phyloP scores from a whole-genome alignment of 53 echinoderm and acorn worm species.

The Holothuria scabra region DNA sequence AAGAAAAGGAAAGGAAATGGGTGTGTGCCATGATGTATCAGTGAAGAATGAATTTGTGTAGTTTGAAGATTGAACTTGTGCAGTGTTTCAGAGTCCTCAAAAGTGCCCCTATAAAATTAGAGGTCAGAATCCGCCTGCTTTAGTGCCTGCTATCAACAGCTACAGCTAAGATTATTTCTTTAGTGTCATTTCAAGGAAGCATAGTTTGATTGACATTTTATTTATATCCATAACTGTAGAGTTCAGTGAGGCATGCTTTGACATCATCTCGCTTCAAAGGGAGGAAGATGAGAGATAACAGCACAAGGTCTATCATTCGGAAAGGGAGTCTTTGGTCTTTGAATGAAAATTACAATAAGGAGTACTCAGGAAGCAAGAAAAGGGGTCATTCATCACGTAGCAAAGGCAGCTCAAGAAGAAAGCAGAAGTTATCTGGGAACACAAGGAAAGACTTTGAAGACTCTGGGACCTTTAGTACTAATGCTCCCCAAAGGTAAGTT shows the following conservation, averaged over 20 bases:
- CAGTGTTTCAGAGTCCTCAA: too few species aligned
- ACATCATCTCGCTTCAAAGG: slow-evolving; percentile 82
- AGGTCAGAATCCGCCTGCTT: too few species aligned
- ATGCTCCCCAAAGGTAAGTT: too few species aligned
- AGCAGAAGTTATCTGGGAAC: slow-evolving; percentile 56
- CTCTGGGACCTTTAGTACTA: neutral
- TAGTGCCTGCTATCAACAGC: too few species aligned
- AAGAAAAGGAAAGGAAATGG: too few species aligned
- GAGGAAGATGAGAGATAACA: slow-evolving; percentile 33
- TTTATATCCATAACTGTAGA: slow-evolving; percentile 44
- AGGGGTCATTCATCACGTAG: slow-evolving; percentile 9
- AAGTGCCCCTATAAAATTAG: too few species aligned
- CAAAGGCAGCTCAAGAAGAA: slow-evolving; percentile 50
- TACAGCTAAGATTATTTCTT: too few species aligned
- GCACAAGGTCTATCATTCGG: slow-evolving; percentile 1
- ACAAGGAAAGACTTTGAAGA: slow-evolving; percentile 51
- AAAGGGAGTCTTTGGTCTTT: slow-evolving; percentile 66
- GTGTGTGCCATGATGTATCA: too few species aligned
- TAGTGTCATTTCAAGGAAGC: too few species aligned
- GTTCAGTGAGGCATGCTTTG: slow-evolving; percentile 93
- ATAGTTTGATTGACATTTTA: neutral
- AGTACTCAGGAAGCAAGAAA: slow-evolving; percentile 5
- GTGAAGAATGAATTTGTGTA: too few species aligned
- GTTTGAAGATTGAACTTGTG: too few species aligned
- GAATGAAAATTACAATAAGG: slow-evolving; percentile 54